These are phyloP conservation scores for Callipepla californica DNA, from an alignment of 2,113 vertebrate species.

Conservation along the genomic window DNA sequence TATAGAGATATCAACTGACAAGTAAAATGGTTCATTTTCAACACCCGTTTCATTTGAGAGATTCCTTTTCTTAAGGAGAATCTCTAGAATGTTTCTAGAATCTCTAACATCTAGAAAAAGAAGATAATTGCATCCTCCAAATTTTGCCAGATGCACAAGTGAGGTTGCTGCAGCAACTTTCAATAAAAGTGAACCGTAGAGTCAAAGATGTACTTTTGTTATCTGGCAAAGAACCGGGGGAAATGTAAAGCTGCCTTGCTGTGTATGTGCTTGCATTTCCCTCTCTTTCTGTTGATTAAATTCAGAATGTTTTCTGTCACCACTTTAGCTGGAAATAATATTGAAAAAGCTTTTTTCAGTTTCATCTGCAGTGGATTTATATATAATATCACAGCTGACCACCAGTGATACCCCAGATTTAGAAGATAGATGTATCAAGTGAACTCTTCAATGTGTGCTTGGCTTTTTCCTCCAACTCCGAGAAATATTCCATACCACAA, in stretches of 20 bases:
- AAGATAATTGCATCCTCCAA: conserved; percentile 5
- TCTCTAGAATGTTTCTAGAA: conserved; percentile 2
- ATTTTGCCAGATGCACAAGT: accelerated
- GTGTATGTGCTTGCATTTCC: not conserved
- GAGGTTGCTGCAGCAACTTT: not conserved
- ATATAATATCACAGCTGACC: not conserved
- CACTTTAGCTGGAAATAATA: conserved; percentile 21
- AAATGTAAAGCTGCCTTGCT: conserved; percentile 1
- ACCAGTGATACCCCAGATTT: conserved; percentile 8
- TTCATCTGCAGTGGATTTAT: conserved; percentile 27
- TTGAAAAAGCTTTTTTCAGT: not conserved
- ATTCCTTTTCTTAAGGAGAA: conserved; percentile 15
- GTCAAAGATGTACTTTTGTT: not conserved
- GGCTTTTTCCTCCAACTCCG: not conserved
- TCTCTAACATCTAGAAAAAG: not conserved
- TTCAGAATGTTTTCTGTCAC: conserved; percentile 27
- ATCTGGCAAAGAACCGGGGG: not conserved
- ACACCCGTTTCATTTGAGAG: conserved; percentile 42
- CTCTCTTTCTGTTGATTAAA: conserved; percentile 3
- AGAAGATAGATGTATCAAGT: not conserved
- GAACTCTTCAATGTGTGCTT: not conserved
- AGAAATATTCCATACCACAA: not conserved
- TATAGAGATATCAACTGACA: not conserved
- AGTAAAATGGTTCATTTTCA: conserved; percentile 38
- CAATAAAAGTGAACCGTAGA: not conserved